Conservation (phyloP, 2,888 invertebrate species). For the Cynaeus angustus region DNA sequence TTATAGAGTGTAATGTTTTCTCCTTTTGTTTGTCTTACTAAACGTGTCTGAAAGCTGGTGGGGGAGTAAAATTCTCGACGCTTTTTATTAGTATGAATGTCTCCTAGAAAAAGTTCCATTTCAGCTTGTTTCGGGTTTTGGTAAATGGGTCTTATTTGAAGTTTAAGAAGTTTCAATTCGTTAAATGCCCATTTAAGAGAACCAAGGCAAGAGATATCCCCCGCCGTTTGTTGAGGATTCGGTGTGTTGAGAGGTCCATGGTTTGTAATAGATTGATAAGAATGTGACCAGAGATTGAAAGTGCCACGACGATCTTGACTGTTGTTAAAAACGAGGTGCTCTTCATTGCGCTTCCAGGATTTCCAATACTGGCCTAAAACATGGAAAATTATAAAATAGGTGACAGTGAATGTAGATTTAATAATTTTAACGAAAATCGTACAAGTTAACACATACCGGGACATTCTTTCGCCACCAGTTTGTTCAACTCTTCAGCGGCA, state of each 20-base stretch:
- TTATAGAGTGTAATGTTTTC: slow-evolving; percentile 60
- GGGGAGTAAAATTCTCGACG: slow-evolving; percentile 72
- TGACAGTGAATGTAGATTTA: not conserved
- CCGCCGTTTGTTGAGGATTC: slow-evolving; percentile 59
- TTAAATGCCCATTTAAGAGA: slow-evolving; percentile 73
- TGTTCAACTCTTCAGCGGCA: slow-evolving; percentile 68
- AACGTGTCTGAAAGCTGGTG: slow-evolving; percentile 74
- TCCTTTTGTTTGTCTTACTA: slow-evolving; percentile 67
- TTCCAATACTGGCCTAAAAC: slow-evolving; percentile 64
- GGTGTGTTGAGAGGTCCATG: slow-evolving; percentile 58
- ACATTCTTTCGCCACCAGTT: slow-evolving; percentile 69
- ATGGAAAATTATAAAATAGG: not conserved
- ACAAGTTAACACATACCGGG: slow-evolving; percentile 66
- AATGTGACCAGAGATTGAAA: slow-evolving; percentile 59
- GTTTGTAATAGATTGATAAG: slow-evolving; percentile 54
- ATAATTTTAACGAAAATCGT: too few relatives aligned
- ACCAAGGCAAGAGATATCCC: slow-evolving; percentile 71
- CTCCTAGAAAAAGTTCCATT: slow-evolving; percentile 73
- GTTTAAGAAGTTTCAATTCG: slow-evolving; percentile 74
- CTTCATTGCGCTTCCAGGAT: slow-evolving; percentile 66
- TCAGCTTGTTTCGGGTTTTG: slow-evolving; percentile 57
- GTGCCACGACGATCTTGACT: slow-evolving; percentile 58
- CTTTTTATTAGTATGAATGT: slow-evolving; percentile 71
- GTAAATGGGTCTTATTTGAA: slow-evolving; percentile 69
- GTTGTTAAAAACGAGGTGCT: slow-evolving; percentile 65